A percentile compares a stretch with the other conserved stretches of the same genome.
phyloP scores from a whole-genome alignment of 1,140 invertebrate genomes.

The Drosophila triauraria region DNA sequence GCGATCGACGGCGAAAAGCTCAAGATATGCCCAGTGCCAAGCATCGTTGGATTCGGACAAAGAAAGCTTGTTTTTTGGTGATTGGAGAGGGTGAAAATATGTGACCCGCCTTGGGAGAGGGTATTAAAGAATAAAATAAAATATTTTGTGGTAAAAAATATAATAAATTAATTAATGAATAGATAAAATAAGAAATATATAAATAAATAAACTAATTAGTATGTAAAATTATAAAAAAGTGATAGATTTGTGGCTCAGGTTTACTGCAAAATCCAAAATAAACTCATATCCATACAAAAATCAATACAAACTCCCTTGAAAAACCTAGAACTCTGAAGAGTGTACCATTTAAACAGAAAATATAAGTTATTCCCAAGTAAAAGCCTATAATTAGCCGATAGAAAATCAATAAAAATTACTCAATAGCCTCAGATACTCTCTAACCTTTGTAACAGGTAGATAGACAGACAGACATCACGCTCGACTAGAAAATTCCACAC shows the following conservation, averaged over 20 bases:
- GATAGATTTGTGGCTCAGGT: too few species aligned
- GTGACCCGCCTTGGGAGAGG: neutral
- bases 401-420: neutral
- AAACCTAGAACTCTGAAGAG: too few species aligned
- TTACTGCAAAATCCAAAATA: neutral
- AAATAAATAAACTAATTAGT: neutral
- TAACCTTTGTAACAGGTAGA: neutral
- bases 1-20: slow-evolving; percentile 26
- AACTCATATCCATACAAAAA: neutral
- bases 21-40: slow-evolving; percentile 7
- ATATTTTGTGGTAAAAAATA: too few species aligned
- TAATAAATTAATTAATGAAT: too few species aligned
- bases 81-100: neutral
- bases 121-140: too few species aligned
- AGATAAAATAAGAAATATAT: neutral
- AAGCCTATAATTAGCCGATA: too few species aligned
- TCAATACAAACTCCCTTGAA: neutral
- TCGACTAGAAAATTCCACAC: neutral
- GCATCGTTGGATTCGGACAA: slow-evolving; percentile 1
- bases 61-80: slow-evolving; percentile 10
- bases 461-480: neutral
- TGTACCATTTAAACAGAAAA: neutral
- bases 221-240: neutral
- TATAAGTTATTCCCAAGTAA: neutral
- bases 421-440: neutral